Percentiles rank a stretch among this genome's conserved stretches.
Conservation (phyloP, 2,888 invertebrate species). For the Eupeodes luniger region DNA sequence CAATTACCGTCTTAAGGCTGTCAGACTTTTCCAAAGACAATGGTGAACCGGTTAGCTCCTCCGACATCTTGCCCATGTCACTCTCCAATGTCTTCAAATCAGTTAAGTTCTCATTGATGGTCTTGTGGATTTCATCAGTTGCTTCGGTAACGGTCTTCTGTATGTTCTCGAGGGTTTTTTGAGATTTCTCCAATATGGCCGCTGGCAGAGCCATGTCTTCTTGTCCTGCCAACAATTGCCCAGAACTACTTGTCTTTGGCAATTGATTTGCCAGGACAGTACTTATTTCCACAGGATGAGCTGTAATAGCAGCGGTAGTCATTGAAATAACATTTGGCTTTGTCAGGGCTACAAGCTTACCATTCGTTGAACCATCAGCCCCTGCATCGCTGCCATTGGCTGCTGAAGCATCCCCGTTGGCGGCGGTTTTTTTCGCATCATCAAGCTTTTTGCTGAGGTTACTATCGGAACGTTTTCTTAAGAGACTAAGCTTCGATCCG, state of each 20-base stretch:
- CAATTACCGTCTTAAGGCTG: slow-evolving; percentile 80
- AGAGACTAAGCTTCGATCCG: slow-evolving; percentile 81
- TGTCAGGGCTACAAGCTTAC: slow-evolving; percentile 78
- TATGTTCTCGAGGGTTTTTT: slow-evolving; percentile 81
- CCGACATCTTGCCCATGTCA: slow-evolving; percentile 79
- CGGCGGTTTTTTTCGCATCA: slow-evolving; percentile 77
- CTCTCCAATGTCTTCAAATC: slow-evolving; percentile 82
- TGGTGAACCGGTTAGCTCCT: slow-evolving; percentile 78
- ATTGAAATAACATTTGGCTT: slow-evolving; percentile 85
- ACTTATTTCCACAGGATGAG: slow-evolving; percentile 86
- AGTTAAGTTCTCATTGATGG: slow-evolving; percentile 82
- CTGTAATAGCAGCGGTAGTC: slow-evolving; percentile 86
- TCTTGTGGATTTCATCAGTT: slow-evolving; percentile 83
- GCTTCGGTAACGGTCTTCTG: slow-evolving; percentile 82
- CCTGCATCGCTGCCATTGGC: slow-evolving; percentile 39
- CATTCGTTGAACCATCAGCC: slow-evolving; percentile 46
- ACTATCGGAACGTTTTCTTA: slow-evolving; percentile 81
- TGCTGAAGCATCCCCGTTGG: slow-evolving; percentile 37
- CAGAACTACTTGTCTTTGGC: slow-evolving; percentile 71
- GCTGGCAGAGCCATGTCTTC: slow-evolving; percentile 77
- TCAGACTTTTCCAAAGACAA: slow-evolving; percentile 78
- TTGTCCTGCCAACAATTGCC: slow-evolving; percentile 70
- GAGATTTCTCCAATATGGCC: slow-evolving; percentile 81
- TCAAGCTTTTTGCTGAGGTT: slow-evolving; percentile 79
- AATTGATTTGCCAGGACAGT: slow-evolving; percentile 86